Percentiles rank a stretch among this genome's conserved stretches.
Conservation (phyloP, 2,797 vertebrate genomes). For the Cryptoprocta ferox region DNA sequence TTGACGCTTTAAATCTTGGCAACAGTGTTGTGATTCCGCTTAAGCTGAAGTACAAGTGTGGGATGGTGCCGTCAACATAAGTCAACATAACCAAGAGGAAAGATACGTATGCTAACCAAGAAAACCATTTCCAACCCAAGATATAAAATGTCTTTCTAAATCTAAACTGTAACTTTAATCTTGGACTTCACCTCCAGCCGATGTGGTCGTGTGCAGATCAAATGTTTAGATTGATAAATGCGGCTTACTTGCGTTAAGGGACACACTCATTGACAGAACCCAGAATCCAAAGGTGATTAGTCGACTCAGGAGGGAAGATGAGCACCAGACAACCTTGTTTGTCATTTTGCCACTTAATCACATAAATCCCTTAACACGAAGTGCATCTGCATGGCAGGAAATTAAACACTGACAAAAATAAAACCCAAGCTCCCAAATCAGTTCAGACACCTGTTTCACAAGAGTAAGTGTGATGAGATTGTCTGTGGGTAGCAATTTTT, state of each 20-base stretch:
- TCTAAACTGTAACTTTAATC: conserved; percentile 90
- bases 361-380: conserved; percentile 87
- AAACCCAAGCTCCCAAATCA: conserved; percentile 86
- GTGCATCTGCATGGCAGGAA: conserved; percentile 75
- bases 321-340: conserved; percentile 88
- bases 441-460: conserved; percentile 37
- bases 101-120: conserved; percentile 85
- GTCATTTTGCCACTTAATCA: conserved; percentile 90
- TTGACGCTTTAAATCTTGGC: conserved; percentile 80
- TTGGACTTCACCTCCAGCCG: conserved; percentile 86
- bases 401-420: conserved; percentile 86
- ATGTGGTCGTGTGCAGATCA: conserved; percentile 89
- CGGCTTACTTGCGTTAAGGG: conserved; percentile 87
- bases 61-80: conserved; percentile 82
- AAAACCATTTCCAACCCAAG: conserved; percentile 87
- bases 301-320: conserved; percentile 91
- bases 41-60: conserved; percentile 78
- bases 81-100: conserved; percentile 83
- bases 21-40: conserved; percentile 72
- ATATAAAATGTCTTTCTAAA: conserved; percentile 90
- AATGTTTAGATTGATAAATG: conserved; percentile 92
- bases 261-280: conserved; percentile 83
- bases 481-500: conserved; percentile 41
- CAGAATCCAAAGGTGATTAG: conserved; percentile 92
- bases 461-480: conserved; percentile 15